Percentiles rank a stretch among this genome's conserved stretches.
Conservation (phyloP, 2,113 vertebrate genomes). For the Tachysurus vachellii region DNA sequence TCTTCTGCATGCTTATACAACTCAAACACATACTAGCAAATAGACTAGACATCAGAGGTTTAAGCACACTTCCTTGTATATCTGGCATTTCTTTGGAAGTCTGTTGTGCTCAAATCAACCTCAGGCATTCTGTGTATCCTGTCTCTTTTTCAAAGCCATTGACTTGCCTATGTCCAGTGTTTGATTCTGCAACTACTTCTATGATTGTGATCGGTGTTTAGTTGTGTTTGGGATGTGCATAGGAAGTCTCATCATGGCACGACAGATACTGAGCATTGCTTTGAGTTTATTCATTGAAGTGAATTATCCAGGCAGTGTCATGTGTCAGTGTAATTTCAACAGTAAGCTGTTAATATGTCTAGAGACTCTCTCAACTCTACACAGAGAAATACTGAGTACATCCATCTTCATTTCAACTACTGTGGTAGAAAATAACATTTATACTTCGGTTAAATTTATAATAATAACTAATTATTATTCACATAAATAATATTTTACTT, state of each 20-base stretch:
- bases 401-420: background rate
- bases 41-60: background rate
- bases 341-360: background rate
- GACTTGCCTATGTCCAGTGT: background rate
- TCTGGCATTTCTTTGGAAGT: background rate
- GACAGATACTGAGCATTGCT: background rate
- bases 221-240: background rate
- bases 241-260: background rate
- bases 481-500: background rate
- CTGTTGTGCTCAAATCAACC: background rate
- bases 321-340: background rate
- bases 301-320: background rate
- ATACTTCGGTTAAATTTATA: background rate
- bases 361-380: background rate
- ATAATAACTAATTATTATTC: background rate
- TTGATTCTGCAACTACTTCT: background rate
- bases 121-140: background rate
- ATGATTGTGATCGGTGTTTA: background rate
- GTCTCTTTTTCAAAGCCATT: background rate
- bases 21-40: background rate
- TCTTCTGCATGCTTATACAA: slow-evolving; percentile 56
- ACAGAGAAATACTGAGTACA: background rate
- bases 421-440: background rate
- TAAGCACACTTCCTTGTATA: slow-evolving; percentile 5
- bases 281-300: background rate